Base-by-base conservation (phyloP, 2,113 vertebrate genomes). In the Hydrochoerus hydrochaeris region DNA sequence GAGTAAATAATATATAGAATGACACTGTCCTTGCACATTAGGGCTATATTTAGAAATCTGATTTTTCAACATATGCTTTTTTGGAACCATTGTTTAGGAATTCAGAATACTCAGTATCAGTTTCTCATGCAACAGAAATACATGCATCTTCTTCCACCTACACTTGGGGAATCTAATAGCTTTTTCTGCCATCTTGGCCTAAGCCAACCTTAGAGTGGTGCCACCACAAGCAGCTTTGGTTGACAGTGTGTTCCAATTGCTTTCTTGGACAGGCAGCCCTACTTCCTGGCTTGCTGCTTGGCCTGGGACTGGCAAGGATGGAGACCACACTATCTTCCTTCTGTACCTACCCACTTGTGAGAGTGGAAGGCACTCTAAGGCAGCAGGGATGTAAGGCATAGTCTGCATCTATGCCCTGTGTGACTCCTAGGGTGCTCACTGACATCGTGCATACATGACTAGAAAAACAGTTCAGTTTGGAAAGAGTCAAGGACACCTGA, bases 91-190 rank as follows among this genome's bases (percentile, higher is more conserved):
- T 82, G 28, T 63, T 95, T 46, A 94, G 69, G 54, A 90, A 92
- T 91, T 77, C 28, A 92, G 38, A 96, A 69, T 65, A 22, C 30
- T 67, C 81, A 63, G 24, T 14, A 24, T 81, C 62, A 57, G 38
- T 93, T 88, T 97, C 77, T 78, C 46, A 82, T 54, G 52, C 38
- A 95, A 17, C 46, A 96, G 65, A 90, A 94, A 96, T 71, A 95
- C 71, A 81, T 52, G 10, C 44, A 54, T 91, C 19, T 28, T 73
- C 24, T 91, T 82, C 52, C 80, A 78, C 67, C 35, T 95, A 86
- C 94, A 92, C 62, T 63, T 62, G 60, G 87, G 90, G 94, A 85
- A 44, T 16, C 52, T 32, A 20, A 30, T 57, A 82, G 35, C 54
- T 67, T 58, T 63, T 90, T 57, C 54, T 67, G 44, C 10, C 28